Conservation (phyloP, 2,113 vertebrate genomes). For the Indicator maculatus region DNA sequence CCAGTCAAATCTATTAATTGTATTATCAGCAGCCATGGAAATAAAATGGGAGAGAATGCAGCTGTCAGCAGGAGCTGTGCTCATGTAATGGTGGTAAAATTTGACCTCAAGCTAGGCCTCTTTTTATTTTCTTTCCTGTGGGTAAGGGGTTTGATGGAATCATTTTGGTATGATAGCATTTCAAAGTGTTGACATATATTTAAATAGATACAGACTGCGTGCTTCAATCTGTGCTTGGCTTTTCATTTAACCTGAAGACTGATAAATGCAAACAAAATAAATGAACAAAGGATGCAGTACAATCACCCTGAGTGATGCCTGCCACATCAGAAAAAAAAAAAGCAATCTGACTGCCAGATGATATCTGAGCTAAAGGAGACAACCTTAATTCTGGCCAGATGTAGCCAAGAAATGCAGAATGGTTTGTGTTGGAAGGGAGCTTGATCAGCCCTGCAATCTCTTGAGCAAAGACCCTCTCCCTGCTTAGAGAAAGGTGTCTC, state of each 20-base stretch:
- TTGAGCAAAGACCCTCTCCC: no score
- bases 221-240: slow-evolving; percentile 20
- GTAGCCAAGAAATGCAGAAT: background rate
- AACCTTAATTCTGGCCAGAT: background rate
- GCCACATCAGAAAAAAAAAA: background rate
- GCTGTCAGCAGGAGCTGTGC: slow-evolving; percentile 19
- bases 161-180: slow-evolving; percentile 5
- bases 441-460: no score
- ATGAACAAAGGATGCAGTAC: background rate
- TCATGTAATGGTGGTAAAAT: slow-evolving; percentile 7
- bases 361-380: background rate
- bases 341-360: background rate
- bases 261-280: background rate
- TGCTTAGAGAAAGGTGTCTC: no score
- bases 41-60: slow-evolving; percentile 26
- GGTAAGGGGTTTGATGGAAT: slow-evolving; percentile 10
- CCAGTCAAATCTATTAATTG: background rate
- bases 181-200: slow-evolving; percentile 43
- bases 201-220: background rate
- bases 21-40: background rate
- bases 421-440: no score
- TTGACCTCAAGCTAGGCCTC: slow-evolving; percentile 20
- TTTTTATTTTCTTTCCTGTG: background rate
- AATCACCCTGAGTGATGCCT: background rate
- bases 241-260: slow-evolving; percentile 46